These are phyloP conservation scores for Camelus dromedarius DNA, from an alignment of 2,113 vertebrate species.

Conservation along the genomic window DNA sequence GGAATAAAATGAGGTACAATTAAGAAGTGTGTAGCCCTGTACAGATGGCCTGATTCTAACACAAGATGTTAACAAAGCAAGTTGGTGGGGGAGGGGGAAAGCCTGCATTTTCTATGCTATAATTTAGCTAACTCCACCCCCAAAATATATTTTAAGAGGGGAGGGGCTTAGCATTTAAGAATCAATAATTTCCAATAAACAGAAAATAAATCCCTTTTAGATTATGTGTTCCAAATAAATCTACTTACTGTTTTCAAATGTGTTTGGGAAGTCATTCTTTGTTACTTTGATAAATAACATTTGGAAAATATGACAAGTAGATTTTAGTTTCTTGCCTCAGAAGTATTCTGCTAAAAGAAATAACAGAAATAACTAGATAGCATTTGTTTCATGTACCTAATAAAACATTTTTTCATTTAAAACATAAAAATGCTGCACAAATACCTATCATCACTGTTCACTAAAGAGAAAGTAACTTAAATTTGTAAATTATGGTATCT, in stretches of 20 bases:
- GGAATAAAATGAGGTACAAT: slow-evolving; percentile 72
- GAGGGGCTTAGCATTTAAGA: slow-evolving; percentile 33
- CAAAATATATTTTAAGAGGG: slow-evolving; percentile 40
- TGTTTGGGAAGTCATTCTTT: slow-evolving; percentile 72
- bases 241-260: slow-evolving; percentile 74
- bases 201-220: slow-evolving; percentile 55
- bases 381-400: slow-evolving; percentile 59
- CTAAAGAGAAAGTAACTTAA: slow-evolving; percentile 46
- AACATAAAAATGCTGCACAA: slow-evolving; percentile 43
- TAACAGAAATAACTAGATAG: slow-evolving; percentile 66
- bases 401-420: slow-evolving; percentile 63
- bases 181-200: slow-evolving; percentile 54
- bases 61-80: slow-evolving; percentile 83
- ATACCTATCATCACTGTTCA: slow-evolving; percentile 35
- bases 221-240: slow-evolving; percentile 61
- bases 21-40: slow-evolving; percentile 69
- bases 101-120: slow-evolving; percentile 54
- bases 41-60: slow-evolving; percentile 78
- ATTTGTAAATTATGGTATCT: slow-evolving; percentile 24
- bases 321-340: slow-evolving; percentile 71
- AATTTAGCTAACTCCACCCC: slow-evolving; percentile 63
- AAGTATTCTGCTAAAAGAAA: slow-evolving; percentile 71
- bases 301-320: slow-evolving; percentile 73
- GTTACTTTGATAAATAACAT: slow-evolving; percentile 73
- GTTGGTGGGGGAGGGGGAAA: slow-evolving; percentile 50